Base-by-base conservation (phyloP, 2,113 vertebrate genomes). In the Potamarius usumacintae region DNA sequence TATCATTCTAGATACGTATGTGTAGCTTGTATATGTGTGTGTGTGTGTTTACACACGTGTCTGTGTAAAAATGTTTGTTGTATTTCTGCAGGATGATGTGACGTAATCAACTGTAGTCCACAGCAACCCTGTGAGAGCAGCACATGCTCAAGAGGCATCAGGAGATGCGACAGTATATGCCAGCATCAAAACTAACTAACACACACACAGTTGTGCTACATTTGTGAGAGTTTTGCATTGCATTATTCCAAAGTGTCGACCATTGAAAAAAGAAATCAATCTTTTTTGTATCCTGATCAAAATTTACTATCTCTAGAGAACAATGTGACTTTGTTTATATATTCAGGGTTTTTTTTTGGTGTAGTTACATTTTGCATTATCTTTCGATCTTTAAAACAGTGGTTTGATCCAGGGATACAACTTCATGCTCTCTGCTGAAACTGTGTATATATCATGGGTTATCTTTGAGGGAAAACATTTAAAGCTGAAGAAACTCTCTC, bases 21-120 rank as follows among this genome's bases (percentile, higher is more conserved):
- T 55, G 11, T 55, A 55, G 15, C 27, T 71, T n/a, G n/a, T 30
- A 71, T 15, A 4, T 58, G 4, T 55, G 42, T 20, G 42, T 74
- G 71, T 53, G 34, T 42, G 34, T 42, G 34, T 42, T 42, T 0
- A 42, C 34, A 42, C 34, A 42, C 2, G 0, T 42, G 34, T 42
- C 34, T 42, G 34, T 71, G 27, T 72, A 42, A 25, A 22, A 84
- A 58, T 53, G 2, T 53, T 34, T 58, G 25, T 62, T 69, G 9
- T 60, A 14, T 85, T 74, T 6, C 52, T 85, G 27, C 34, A 85
- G 84, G 84, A 85, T 77, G 72, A 42, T 42, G 34, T 42, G 34
- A 42, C 34, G 2, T 42, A 42, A 2, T 42, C 2, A 0, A 42
- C 34, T 42, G 34, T 42, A 2, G 34, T 42, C 2, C 2, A 42